Conservation (phyloP, 2,797 vertebrate genomes). For the Sylvia borin region DNA sequence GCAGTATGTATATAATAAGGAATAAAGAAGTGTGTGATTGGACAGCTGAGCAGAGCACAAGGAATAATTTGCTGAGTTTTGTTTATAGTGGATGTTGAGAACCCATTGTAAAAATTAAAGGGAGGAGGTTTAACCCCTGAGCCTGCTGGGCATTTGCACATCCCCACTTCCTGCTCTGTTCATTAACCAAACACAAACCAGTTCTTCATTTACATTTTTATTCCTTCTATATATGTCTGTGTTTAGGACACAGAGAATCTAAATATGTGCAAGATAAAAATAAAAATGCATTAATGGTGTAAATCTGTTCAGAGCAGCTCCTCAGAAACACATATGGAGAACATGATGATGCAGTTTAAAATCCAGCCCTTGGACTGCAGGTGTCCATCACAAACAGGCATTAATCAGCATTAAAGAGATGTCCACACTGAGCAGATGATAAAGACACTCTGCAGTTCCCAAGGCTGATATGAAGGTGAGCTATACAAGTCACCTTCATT, state of each 20-base stretch:
- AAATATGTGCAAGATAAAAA: not conserved
- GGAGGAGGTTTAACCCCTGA: not conserved
- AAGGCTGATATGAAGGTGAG: not conserved
- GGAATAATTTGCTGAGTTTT: slow-evolving; percentile 1
- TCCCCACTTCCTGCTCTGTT: slow-evolving; percentile 24
- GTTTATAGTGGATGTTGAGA: slow-evolving; percentile 10
- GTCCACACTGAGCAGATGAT: not conserved
- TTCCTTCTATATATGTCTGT: slow-evolving; percentile 35
- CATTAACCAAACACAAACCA: not conserved
- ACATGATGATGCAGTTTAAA: not conserved
- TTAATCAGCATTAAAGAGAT: not conserved
- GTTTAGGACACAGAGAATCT: not conserved
- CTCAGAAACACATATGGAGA: not conserved
- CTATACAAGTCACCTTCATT: not conserved
- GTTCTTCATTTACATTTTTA: slow-evolving; percentile 42
- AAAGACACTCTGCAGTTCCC: not conserved
- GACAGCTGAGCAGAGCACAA: not conserved
- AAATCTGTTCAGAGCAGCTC: not conserved
- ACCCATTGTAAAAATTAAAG: slow-evolving; percentile 33
- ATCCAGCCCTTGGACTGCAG: not conserved
- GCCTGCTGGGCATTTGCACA: slow-evolving; percentile 32
- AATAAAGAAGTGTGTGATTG: not conserved
- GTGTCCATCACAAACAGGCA: not conserved
- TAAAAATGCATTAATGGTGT: not conserved
- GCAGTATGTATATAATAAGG: not conserved